Base-by-base conservation (phyloP, 2,888 invertebrate species). In the Temnothorax rugatulus region DNA sequence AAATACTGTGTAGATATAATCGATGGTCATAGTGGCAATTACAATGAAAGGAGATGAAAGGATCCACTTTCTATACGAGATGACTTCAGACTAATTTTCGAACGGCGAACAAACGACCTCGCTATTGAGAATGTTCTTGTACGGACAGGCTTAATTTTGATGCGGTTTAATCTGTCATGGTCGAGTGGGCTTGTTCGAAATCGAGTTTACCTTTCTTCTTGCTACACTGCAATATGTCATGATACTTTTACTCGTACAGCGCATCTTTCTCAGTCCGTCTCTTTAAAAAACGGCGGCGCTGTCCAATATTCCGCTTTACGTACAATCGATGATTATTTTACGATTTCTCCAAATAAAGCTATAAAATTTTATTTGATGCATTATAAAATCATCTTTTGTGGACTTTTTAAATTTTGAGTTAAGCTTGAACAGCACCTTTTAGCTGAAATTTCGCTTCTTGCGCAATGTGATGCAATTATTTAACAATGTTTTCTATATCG, bases 21-120 rank as follows among this genome's bases (percentile, higher is more conserved):
- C n/a, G 15, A 54, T 38, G 13, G 13, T 44, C 15, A 29, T 15
- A 54, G 29, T 18, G 18, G 25, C 25, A 34, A 29, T 74, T 47
- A 74, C 15, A 59, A 61, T 34, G 74, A 61, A 74, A 74, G 74
- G n/a, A 61, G 34, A 29, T 74, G 74, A 74, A 74, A 74, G 74
- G 44, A 47, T 47, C 8, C 44, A 47, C 41, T 61, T 44, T 74
- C 59, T 52, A 52, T 34, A 52, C 13, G n/a, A 29, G 29, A 29
- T 29, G 29, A 7, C 9, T 13, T 25, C n/a, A 47, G 4, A 15
- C 18, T 44, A 74, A 61, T 61, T 74, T 29, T 61, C 34, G 47
- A 61, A 9, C 18, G n/a, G 59, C 44, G 44, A 29, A 61, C 29
- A 59, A n/a, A 59, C 47, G 8, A 74, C 4, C 34, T 59, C 4